These are phyloP conservation scores for Amphibalanus amphitrite DNA, from an alignment of 1,140 invertebrate species.

Conservation along the genomic window DNA sequence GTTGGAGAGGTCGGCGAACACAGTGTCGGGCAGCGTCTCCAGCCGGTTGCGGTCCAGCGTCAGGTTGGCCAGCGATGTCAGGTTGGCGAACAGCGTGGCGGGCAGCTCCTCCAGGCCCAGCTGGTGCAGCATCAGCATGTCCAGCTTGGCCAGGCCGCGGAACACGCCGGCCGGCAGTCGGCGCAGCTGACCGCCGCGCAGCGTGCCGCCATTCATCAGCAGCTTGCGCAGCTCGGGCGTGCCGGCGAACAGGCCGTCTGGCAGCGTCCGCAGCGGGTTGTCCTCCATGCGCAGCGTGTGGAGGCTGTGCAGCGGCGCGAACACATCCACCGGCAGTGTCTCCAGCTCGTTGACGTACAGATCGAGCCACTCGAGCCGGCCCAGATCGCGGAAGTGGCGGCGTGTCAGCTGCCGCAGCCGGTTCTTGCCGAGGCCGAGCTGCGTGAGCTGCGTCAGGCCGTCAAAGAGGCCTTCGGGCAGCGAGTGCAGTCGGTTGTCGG, in stretches of 20 bases:
- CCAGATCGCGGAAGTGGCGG: conserved; percentile 37
- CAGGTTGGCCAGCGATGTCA: conserved; percentile 29
- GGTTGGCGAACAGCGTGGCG: conserved; percentile 33
- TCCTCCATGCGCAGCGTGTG: neutral
- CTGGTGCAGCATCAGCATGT: conserved; percentile 17
- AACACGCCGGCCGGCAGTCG: conserved; percentile 37
- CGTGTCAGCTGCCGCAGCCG: conserved; percentile 25
- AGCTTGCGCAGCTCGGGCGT: conserved; percentile 28
- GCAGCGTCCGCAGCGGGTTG: conserved; percentile 26
- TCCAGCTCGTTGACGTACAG: neutral
- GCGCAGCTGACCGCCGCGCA: conserved; percentile 31
- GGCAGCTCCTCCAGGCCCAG: conserved; percentile 25
- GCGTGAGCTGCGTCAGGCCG: neutral
- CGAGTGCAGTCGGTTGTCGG: neutral
- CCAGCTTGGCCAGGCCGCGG: conserved; percentile 31
- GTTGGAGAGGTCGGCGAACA: conserved; percentile 38
- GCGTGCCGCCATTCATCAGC: conserved; percentile 24
- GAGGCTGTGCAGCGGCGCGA: neutral
- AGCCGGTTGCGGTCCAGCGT: conserved; percentile 37
- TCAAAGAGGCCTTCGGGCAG: neutral
- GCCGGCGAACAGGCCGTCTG: conserved; percentile 35
- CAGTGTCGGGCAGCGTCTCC: conserved; percentile 29
- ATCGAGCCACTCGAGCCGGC: conserved; percentile 8
- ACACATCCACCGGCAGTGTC: neutral
- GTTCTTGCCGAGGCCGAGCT: neutral